Evolutionary conservation across 2,113 vertebrate species (phyloP), one percentile per base, ranked within the genome.

Genomic region (Atrichornis clamosus): DNA sequence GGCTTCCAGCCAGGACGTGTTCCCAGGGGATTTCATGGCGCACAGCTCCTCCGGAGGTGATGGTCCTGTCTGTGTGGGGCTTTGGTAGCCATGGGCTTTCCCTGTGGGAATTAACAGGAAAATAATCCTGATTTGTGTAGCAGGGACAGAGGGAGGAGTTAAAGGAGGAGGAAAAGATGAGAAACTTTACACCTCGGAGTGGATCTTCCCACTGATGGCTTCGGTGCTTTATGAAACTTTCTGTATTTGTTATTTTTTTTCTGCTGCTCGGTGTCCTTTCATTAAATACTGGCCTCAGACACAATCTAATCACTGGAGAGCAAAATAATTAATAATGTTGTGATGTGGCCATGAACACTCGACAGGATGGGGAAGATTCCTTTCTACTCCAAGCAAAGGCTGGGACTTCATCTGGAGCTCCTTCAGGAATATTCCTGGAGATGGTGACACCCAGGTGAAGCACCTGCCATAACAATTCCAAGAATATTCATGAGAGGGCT

Each of bases 1-100:
- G 8, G 53, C 56, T 41, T 42, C 9, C 60, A 63, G 69, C 33
- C 33, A 18, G 62, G 53, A 49, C 0, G 0, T 16, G 5, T 15
- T 49, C 47, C 18, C 30, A 10, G 70, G 56, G 59, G 21, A 11
- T 89, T 91, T 35, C 30, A 3, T 3, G 27, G 55, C 87, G 82
- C 78, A 21, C 18, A 44, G 0, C 17, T 78, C 16, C 74, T 35
- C 37, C 2, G 0, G 14, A 27, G 46, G 39, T 10, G n/a, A 27
- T 4, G 41, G 26, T 23, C 8, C 74, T 42, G 72, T 35, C 44
- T 32, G 1, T n/a, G 3, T 16, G 35, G 30, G 20, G 42, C n/a
- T 35, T 24, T 28, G n/a, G 60, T 46, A 52, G 80, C 56, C 80
- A 17, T 1, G 0, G 32, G 58, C 5, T 26, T 24, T 65, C 28